Evolutionary conservation across 2,888 invertebrate species (phyloP).

Genomic region (Fabriciana adippe): DNA sequence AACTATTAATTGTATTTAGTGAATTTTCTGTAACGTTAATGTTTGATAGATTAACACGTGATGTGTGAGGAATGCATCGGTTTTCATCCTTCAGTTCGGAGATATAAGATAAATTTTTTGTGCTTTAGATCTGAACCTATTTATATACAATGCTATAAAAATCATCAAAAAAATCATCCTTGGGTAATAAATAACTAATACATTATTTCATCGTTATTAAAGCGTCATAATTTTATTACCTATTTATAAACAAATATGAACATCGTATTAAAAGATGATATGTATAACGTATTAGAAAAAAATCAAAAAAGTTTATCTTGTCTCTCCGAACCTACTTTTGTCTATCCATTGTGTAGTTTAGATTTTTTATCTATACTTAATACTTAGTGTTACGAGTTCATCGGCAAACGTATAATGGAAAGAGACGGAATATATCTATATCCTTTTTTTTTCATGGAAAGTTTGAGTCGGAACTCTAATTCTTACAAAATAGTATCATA

Average conservation of each 20-base stretch:
- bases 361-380: conserved; percentile 23
- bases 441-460: neutral
- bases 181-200: too few species aligned
- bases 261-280: too few species aligned
- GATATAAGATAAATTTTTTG: conserved; percentile 2
- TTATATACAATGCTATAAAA: neutral
- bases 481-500: too few species aligned
- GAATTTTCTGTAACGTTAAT: conserved; percentile 71
- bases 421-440: neutral
- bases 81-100: neutral
- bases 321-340: conserved; percentile 1
- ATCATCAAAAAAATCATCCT: too few species aligned
- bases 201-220: too few species aligned
- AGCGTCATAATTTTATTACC: too few species aligned
- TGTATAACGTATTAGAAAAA: too few species aligned
- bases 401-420: neutral
- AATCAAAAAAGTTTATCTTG: neutral
- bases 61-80: neutral
- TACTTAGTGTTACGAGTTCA: conserved; percentile 6
- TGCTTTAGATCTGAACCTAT: neutral
- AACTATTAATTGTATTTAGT: conserved; percentile 69
- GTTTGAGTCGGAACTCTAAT: too few species aligned
- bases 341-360: conserved; percentile 8
- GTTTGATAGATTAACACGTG: conserved; percentile 19
- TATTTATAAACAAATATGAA: too few species aligned